Base-by-base conservation (phyloP, 2,888 invertebrate genomes). In the Spatulosminthurus flaviceps region DNA sequence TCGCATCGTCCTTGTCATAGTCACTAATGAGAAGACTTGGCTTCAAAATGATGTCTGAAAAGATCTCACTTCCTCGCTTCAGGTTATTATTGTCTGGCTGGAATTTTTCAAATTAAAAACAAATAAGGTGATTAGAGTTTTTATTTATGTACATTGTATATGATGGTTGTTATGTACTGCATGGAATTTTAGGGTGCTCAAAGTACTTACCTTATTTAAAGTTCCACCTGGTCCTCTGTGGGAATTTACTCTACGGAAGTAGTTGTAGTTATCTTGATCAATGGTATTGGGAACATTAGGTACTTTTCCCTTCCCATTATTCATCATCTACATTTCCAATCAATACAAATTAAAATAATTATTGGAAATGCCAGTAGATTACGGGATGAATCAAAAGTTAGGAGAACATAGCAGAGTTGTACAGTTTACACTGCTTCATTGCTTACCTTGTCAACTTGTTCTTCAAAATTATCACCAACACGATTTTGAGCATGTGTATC, bases 391-490 rank as follows among this genome's bases (percentile, higher is more conserved):
- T n/a, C n/a, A n/a, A n/a, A n/a, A n/a, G n/a, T n/a, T n/a, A n/a
- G n/a, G n/a, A n/a, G n/a, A n/a, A n/a, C n/a, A n/a, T n/a, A n/a
- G n/a, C n/a, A n/a, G n/a, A n/a, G n/a, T n/a, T n/a, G n/a, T n/a
- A n/a, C n/a, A n/a, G n/a, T n/a, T n/a, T n/a, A n/a, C n/a, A n/a
- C n/a, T n/a, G n/a, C n/a, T n/a, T n/a, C n/a, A n/a, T n/a, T n/a
- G n/a, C n/a, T 51, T 51, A 79, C 81, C 71, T 79, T 79, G 29
- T 79, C 79, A 29, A 81, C 82, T 90, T 95, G 95, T 21, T 93
- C 94, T 86, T 95, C 94, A 84, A 94, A 93, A 81, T 93, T 92
- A 82, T 94, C 94, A 81, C 91, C 91, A 64, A 86, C 80, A 61
- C 80, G 77, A 24, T 79, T 86, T 67, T 86, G 86, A 76, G 89